Percentiles rank a stretch among this genome's conserved stretches.
These are phyloP conservation scores for Octomys mimax DNA, from an alignment of 2,797 vertebrate species.

Conservation along the genomic window DNA sequence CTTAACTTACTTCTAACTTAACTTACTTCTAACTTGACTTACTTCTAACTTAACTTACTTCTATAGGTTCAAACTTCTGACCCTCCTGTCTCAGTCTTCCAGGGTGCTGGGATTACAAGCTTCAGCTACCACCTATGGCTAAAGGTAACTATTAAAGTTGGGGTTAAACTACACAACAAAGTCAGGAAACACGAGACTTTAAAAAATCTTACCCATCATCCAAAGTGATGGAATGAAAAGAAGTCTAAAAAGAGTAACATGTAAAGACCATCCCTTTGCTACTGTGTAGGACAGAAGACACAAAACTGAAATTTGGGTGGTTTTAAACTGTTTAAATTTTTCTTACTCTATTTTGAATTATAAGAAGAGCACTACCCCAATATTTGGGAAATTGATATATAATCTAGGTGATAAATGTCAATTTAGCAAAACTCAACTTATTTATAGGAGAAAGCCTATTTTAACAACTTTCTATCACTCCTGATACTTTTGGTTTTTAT, in stretches of 20 bases:
- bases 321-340: conserved; percentile 56
- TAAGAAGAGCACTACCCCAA: conserved; percentile 57
- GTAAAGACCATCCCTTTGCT: not conserved
- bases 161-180: conserved; percentile 54
- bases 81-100: not conserved
- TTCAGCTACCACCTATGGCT: not conserved
- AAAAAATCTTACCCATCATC: conserved; percentile 45
- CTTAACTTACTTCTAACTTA: too few relatives aligned
- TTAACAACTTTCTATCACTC: not conserved
- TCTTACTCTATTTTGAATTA: conserved; percentile 62
- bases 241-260: conserved; percentile 12
- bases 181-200: conserved; percentile 57
- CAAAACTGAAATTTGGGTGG: conserved; percentile 23
- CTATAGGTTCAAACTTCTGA: not conserved
- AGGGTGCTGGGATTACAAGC: not conserved
- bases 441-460: conserved; percentile 53
- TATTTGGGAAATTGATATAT: conserved; percentile 50
- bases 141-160: conserved; percentile 53
- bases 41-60: too few relatives aligned
- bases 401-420: conserved; percentile 38
- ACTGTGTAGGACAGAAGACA: not conserved
- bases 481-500: conserved; percentile 42
- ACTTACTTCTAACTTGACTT: too few relatives aligned
- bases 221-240: conserved; percentile 49
- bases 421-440: conserved; percentile 57